phyloP scores from a whole-genome alignment of 1,140 invertebrate genomes.

The Drosophila azteca region DNA sequence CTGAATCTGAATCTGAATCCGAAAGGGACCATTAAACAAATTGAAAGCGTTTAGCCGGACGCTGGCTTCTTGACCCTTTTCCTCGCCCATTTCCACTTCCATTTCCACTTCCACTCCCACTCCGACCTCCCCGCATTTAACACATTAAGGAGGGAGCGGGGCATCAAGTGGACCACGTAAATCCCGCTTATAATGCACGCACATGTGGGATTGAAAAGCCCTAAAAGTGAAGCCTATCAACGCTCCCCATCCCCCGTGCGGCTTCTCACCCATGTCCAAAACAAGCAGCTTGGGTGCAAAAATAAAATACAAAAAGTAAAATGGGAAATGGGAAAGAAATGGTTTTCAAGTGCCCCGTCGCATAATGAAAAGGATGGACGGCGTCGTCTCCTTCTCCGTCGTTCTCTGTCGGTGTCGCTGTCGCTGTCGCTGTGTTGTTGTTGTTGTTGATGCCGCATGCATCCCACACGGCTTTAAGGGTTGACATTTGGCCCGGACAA shows the following conservation, averaged over 20 bases:
- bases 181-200: conserved; percentile 77
- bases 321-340: conserved; percentile 68
- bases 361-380: conserved; percentile 76
- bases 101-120: conserved; percentile 7
- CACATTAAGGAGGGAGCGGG: conserved; percentile 58
- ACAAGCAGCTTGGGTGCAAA: conserved; percentile 42
- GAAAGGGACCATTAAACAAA: conserved; percentile 74
- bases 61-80: conserved; percentile 70
- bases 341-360: conserved; percentile 69
- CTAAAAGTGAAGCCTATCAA: conserved; percentile 49
- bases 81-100: conserved; percentile 11
- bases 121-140: conserved; percentile 53
- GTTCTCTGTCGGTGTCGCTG: conserved; percentile 14
- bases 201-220: conserved; percentile 57
- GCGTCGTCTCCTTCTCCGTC: conserved; percentile 23
- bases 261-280: conserved; percentile 32
- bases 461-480: conserved; percentile 58
- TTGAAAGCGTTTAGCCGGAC: conserved; percentile 78
- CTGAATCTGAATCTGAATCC: conserved; percentile 35
- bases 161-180: conserved; percentile 76
- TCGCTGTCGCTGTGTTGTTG: conserved; percentile 11
- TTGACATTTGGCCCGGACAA: conserved; percentile 72
- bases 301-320: conserved; percentile 41
- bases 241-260: conserved; percentile 20
- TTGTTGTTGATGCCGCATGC: conserved; percentile 50